Percentiles rank a stretch among this genome's conserved stretches.
Evolutionary conservation across 2,113 vertebrate species (phyloP).

Genomic region (Azemiops feae): DNA sequence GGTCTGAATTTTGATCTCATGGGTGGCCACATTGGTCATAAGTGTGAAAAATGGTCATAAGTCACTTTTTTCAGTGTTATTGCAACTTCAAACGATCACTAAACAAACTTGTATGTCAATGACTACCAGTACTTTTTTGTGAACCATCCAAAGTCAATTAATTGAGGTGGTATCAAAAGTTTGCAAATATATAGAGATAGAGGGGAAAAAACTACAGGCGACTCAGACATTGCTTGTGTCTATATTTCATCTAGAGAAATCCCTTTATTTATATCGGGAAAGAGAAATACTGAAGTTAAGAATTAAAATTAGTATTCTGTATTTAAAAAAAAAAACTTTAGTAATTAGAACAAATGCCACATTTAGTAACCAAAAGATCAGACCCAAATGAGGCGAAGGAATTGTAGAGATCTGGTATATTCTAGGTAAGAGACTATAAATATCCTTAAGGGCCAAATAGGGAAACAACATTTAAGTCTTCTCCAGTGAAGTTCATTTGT

Average conservation of each 20-base stretch:
- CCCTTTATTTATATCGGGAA: not conserved
- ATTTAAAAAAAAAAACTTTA: not conserved
- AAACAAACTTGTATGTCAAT: too few species aligned
- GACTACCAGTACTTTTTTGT: not conserved
- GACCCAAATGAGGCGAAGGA: not conserved
- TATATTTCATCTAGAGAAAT: not conserved
- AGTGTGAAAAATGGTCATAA: too few species aligned
- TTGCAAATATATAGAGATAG: not conserved
- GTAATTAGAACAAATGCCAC: not conserved
- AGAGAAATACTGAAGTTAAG: not conserved
- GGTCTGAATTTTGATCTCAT: too few species aligned
- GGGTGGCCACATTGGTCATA: too few species aligned
- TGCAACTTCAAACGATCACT: too few species aligned
- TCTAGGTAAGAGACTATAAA: not conserved
- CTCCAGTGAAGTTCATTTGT: not conserved
- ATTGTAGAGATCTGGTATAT: not conserved
- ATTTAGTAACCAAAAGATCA: not conserved
- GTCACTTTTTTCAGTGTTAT: too few species aligned
- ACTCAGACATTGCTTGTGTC: not conserved
- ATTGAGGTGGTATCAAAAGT: not conserved
- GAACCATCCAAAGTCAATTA: not conserved
- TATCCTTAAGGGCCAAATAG: not conserved
- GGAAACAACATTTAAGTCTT: not conserved
- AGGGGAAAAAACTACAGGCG: not conserved
- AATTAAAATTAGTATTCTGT: not conserved